phyloP scores from a whole-genome alignment of 2,888 invertebrate species.

The Drosophila tanythrix region DNA sequence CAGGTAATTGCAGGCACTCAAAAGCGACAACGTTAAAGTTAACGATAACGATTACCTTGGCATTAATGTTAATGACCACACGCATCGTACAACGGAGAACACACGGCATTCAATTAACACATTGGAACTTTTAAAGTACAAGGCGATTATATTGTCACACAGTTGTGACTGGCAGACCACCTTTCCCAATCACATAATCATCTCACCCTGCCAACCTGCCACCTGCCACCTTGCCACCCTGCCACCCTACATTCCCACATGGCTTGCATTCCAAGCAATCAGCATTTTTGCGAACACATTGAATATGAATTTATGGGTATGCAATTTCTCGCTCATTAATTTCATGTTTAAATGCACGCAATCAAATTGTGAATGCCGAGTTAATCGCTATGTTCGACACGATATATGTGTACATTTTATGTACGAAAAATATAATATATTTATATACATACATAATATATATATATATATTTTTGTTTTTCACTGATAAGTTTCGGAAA shows the following conservation, averaged over 20 bases:
- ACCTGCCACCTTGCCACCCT: neutral
- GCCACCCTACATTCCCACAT: neutral
- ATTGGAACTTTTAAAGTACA: constrained; percentile 61
- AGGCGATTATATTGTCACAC: constrained; percentile 78
- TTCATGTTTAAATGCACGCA: constrained; percentile 37
- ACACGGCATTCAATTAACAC: constrained; percentile 67
- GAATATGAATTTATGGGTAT: constrained; percentile 45
- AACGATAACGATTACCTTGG: constrained; percentile 15
- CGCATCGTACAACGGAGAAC: constrained; percentile 41
- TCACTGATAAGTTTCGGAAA: neutral
- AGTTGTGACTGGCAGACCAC: constrained; percentile 39
- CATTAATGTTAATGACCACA: constrained; percentile 5
- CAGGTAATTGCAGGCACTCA: neutral
- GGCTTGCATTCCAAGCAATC: constrained; percentile 40
- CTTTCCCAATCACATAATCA: neutral
- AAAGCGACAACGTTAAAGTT: neutral
- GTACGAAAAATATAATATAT: neutral
- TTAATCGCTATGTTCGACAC: neutral
- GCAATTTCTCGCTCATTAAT: constrained; percentile 65
- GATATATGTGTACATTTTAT: too few species aligned
- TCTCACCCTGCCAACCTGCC: too few species aligned
- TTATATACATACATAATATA: neutral
- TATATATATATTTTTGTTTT: too few species aligned
- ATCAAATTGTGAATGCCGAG: neutral
- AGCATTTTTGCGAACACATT: constrained; percentile 44